Evolutionary conservation across 2,113 vertebrate genomes (phyloP).

Genomic region (Chlorodrepanis virens): DNA sequence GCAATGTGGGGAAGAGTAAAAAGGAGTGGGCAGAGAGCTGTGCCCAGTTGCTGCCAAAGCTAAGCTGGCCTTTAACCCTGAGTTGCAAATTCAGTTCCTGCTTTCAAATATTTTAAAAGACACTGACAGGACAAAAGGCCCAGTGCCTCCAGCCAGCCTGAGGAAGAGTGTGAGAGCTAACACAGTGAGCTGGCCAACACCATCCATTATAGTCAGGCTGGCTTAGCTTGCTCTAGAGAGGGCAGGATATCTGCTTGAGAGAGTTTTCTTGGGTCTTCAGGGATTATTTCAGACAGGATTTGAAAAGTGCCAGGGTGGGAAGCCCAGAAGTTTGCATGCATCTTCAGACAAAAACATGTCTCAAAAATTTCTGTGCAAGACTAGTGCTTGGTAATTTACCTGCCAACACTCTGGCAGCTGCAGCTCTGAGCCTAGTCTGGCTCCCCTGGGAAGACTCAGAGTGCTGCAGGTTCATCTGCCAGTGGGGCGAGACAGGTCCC

Average conservation of each 20-base stretch:
- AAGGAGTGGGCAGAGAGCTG: not conserved
- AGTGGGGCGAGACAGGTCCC: not conserved
- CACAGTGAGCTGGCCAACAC: rapidly evolving
- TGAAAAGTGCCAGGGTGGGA: not conserved
- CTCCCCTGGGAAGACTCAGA: not conserved
- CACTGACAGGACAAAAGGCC: not conserved
- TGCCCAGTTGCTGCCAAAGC: not conserved
- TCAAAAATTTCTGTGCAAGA: not conserved
- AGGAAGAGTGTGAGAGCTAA: not conserved
- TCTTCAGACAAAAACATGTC: not conserved
- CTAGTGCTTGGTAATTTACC: not conserved
- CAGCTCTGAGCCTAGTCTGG: not conserved
- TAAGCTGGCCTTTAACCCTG: not conserved
- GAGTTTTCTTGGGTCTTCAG: not conserved
- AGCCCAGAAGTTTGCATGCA: not conserved
- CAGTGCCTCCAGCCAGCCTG: not conserved
- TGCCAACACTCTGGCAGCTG: not conserved
- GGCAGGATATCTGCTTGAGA: not conserved
- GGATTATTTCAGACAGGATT: not conserved
- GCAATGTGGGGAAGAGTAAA: not conserved
- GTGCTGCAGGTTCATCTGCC: not conserved
- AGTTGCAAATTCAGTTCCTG: not conserved
- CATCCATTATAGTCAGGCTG: not conserved
- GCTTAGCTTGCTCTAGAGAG: not conserved
- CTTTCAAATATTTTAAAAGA: not conserved